Evolutionary conservation across 2,888 invertebrate species (phyloP).

Genomic region (Copidosoma aretas): DNA sequence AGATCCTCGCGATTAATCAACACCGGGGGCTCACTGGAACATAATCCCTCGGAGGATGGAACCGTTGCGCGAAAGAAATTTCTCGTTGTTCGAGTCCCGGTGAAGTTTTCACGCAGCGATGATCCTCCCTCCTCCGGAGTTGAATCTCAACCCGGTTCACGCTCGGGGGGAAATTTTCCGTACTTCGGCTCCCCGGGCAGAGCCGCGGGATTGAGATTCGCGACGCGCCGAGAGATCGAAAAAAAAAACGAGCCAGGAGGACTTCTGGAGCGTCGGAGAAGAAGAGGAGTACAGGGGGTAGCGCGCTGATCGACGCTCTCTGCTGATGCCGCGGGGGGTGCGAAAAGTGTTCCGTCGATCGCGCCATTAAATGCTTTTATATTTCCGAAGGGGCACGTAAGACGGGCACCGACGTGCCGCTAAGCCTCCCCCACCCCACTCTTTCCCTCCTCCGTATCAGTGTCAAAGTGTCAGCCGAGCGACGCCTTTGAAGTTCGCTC

Average conservation of each 20-base stretch:
- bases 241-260: too few species aligned
- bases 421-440: neutral
- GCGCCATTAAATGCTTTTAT: constrained; percentile 31
- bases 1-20: too few species aligned
- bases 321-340: constrained; percentile 31
- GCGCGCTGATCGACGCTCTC: neutral
- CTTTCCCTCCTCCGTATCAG: too few species aligned
- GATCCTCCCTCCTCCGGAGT: neutral
- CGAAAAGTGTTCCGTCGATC: constrained; percentile 19
- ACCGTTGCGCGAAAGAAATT: neutral
- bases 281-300: neutral
- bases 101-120: too few species aligned
- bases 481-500: neutral
- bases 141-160: constrained; percentile 15
- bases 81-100: too few species aligned
- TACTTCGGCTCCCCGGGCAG: too few species aligned
- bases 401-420: neutral
- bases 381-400: neutral
- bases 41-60: neutral
- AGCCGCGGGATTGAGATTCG: constrained; percentile 20
- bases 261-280: neutral
- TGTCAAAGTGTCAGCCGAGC: neutral
- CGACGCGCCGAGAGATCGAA: constrained; percentile 20
- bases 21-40: too few species aligned
- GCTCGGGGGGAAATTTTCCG: neutral